A percentile compares a stretch with the other conserved stretches of the same genome.
phyloP scores from a whole-genome alignment of 2,888 invertebrate species.

The Microctonus aethiopoides region DNA sequence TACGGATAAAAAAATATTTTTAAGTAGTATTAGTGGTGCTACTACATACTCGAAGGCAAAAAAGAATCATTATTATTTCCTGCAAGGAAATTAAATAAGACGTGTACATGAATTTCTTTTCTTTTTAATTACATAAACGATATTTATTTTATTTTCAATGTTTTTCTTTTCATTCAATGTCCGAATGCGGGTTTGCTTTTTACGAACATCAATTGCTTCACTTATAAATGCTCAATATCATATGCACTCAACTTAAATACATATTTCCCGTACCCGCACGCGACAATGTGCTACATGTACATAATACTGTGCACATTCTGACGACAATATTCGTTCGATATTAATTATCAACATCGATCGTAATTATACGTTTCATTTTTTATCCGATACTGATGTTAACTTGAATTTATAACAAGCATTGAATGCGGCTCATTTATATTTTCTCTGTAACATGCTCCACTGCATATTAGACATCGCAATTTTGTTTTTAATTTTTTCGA shows the following conservation, averaged over 20 bases:
- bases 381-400: conserved; percentile 19
- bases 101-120: background rate
- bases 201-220: background rate
- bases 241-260: background rate
- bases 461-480: conserved; percentile 17
- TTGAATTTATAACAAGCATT: conserved; percentile 28
- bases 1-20: background rate
- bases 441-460: conserved; percentile 7
- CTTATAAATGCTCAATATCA: background rate
- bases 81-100: background rate
- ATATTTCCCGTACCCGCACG: conserved; percentile 19
- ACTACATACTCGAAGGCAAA: background rate
- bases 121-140: background rate
- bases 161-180: background rate
- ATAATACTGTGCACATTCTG: background rate
- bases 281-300: background rate
- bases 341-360: conserved; percentile 22
- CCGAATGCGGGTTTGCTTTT: conserved; percentile 16
- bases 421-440: conserved; percentile 13
- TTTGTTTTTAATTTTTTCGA: conserved; percentile 10
- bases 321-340: conserved; percentile 12
- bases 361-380: background rate
- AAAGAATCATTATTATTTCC: background rate
- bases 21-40: background rate
- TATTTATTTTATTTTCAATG: background rate